phyloP scores from a whole-genome alignment of 2,888 invertebrate genomes.

The Eupithecia dodoneata region DNA sequence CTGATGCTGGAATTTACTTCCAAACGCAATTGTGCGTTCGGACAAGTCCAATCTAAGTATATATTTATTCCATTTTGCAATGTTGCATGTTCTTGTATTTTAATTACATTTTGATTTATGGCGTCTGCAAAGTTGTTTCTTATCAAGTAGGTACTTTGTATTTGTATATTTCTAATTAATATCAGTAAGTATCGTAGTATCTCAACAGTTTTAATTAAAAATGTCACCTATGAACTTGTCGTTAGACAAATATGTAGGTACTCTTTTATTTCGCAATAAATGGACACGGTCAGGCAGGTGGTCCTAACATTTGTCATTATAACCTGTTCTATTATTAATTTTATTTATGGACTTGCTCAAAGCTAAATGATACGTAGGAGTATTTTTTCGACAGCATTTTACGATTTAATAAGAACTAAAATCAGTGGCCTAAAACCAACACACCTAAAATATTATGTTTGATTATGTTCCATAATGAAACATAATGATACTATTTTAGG shows the following conservation, averaged over 20 bases:
- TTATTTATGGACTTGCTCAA: conserved; percentile 6
- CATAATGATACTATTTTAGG: background rate
- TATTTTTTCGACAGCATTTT: background rate
- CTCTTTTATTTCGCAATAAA: conserved; percentile 45
- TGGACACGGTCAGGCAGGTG: conserved; percentile 48
- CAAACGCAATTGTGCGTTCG: conserved; percentile 28
- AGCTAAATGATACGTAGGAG: conserved; percentile 6
- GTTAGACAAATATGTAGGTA: conserved; percentile 16
- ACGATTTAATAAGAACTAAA: background rate
- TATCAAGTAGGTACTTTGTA: conserved; percentile 13
- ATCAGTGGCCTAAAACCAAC: background rate
- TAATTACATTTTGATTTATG: conserved; percentile 32
- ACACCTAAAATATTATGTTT: no score
- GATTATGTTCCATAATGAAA: background rate
- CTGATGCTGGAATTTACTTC: conserved; percentile 37
- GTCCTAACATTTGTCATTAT: conserved; percentile 42
- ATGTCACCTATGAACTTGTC: conserved; percentile 39
- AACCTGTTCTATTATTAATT: conserved; percentile 18
- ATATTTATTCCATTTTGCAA: conserved; percentile 21
- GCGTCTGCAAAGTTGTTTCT: conserved; percentile 28
- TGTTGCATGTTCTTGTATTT: conserved; percentile 32
- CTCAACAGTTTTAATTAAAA: background rate
- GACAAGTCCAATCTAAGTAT: conserved; percentile 3
- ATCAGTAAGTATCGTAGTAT: conserved; percentile 3
- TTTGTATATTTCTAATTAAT: conserved; percentile 2